Base-by-base conservation (phyloP, 2,797 vertebrate species). In the Notolepis coatsorum region DNA sequence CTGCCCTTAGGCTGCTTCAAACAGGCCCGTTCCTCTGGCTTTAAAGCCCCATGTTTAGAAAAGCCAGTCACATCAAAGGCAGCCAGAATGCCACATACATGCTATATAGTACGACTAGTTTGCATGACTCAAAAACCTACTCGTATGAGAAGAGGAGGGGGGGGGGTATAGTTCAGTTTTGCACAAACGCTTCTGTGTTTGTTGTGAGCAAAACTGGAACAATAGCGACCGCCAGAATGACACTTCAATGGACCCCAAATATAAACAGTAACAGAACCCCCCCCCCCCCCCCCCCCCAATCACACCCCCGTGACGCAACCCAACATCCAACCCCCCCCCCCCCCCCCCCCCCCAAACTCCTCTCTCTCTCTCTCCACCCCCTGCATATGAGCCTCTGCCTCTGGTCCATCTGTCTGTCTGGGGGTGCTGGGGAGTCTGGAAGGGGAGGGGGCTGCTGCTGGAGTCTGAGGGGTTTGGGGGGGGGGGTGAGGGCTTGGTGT, bases 321-420 rank as follows among this genome's bases (percentile, higher is more conserved):
- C 50, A 31, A 62, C 71, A 56, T 53, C 73, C 73, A 71, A 80
- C 59, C 69, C 68, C 57, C 27, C 46, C 60, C 73, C 77, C 65
- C 59, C 69, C 68, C 57, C 27, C 46, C 60, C 73, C 77, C 65
- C 73, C 23, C 57, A 80, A 73, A 74, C 61, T 65, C 75, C 58
- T 25, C 62, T 7, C 27, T 17, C 23, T 48, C 20, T 9, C 30
- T 76, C 73, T 77, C 69, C 77, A 75, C 80, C 80, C 77, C 73
- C 77, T 61, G 70, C 66, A 61, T 55, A 64, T 72, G 27, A 25
- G 53, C 65, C 68, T 64, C 64, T 71, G 82, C 80, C 79, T 85
- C 79, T 73, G 73, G 86, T 90, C 89, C 89, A 90, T 92, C 89
- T 89, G 90, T 90, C 88, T 86, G 83, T 89, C 81, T 90, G 61